Conservation (phyloP, 2,888 invertebrate genomes). For the Capitulum mitella region DNA sequence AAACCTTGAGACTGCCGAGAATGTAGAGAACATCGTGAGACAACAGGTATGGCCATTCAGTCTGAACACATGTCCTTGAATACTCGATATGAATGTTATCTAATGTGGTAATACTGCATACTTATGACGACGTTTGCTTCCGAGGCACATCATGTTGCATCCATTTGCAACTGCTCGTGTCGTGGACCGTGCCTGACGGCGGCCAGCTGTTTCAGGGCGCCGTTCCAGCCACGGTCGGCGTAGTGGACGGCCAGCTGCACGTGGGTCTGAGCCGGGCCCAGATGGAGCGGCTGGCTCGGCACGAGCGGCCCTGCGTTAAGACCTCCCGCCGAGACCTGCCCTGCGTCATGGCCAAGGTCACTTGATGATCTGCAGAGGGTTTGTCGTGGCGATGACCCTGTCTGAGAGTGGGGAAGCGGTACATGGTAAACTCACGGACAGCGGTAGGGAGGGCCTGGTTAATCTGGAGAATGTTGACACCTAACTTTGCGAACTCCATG, state of each 20-base stretch:
- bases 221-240: slow-evolving; percentile 85
- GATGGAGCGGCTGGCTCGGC: slow-evolving; percentile 57
- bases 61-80: not conserved
- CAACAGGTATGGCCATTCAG: slow-evolving; percentile 49
- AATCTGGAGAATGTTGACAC: no score
- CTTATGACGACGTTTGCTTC: not conserved
- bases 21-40: slow-evolving; percentile 71
- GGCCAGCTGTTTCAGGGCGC: slow-evolving; percentile 57
- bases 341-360: slow-evolving; percentile 58
- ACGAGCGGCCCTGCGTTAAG: slow-evolving; percentile 56
- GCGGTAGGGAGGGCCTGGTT: no score
- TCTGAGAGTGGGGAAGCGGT: no score
- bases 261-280: slow-evolving; percentile 64
- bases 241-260: slow-evolving; percentile 71
- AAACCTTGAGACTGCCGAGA: slow-evolving; percentile 75
- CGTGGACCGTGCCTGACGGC: not conserved
- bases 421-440: no score
- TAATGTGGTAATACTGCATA: not conserved
- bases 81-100: not conserved
- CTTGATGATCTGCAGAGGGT: not conserved
- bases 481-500: no score
- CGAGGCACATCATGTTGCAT: not conserved
- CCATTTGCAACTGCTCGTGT: not conserved
- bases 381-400: not conserved
- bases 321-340: slow-evolving; percentile 82